Evolutionary conservation across 1,140 invertebrate species (phyloP), one percentile per base, ranked within the genome.

Genomic region (Wasmannia auropunctata): DNA sequence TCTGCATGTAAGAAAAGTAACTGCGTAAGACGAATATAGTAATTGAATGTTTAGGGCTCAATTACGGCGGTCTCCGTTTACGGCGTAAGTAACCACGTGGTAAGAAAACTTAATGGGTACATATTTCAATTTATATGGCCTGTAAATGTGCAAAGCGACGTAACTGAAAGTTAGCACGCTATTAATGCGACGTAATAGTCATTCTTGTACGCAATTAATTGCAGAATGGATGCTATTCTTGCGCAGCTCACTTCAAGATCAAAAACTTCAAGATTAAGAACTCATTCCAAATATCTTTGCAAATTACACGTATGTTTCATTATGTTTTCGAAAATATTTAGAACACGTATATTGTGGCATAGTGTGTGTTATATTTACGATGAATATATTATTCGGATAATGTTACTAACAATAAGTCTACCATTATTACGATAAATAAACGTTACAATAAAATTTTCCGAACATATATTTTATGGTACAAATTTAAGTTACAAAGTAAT

Each of bases 1-100:
- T 76, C 7, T 56, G n/a, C n/a, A n/a, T n/a, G n/a, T 67, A 54
- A 65, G 37, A 58, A 19, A 8, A 25, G 6, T 3, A 40, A 43
- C 31, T 51, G 43, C 14, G 4, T 22, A 80, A 25, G n/a, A 70
- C 14, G 8, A 63, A 60, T n/a, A 16, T 40, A 43, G 49, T 56
- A 81, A 81, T 69, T 56, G 63, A 81, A 81, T 81, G 77, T 81
- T 81, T 56, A 69, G 79, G 11, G 54, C n/a, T 40, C 31, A 70
- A 43, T 81, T 58, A 56, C 60, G 43, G 28, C 22, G 46, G 16
- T 54, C n/a, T 31, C 34, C 16, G 31, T 56, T 81, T 72, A 58
- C 25, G 25, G 34, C 11, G 34, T 22, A 56, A n/a, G n/a, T n/a
- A n/a, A n/a, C n/a, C n/a, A n/a, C n/a, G n/a, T n/a, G n/a, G n/a